Conservation (phyloP, 2,113 vertebrate genomes). For the Phrynocephalus versicolor region DNA sequence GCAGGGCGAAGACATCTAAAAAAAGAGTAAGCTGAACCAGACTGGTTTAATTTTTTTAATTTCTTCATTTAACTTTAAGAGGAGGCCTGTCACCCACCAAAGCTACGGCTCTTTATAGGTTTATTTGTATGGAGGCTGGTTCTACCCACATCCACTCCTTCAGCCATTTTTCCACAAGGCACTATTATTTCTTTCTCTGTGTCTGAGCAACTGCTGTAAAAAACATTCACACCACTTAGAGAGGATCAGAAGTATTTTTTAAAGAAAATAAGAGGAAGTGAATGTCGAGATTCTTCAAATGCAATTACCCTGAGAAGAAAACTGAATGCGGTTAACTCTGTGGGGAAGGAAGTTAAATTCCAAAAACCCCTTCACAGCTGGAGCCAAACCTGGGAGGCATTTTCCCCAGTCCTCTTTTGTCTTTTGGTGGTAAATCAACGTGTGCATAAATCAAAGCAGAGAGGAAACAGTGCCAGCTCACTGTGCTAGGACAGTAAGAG, state of each 20-base stretch:
- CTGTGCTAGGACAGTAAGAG: slow-evolving; percentile 22
- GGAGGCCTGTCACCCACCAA: not conserved
- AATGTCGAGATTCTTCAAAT: not conserved
- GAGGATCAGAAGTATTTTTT: not conserved
- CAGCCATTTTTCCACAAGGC: not conserved
- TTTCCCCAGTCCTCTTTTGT: not conserved
- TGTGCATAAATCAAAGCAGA: not conserved
- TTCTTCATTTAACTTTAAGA: not conserved
- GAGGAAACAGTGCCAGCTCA: slow-evolving; percentile 57
- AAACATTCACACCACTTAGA: not conserved
- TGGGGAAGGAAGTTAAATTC: not conserved
- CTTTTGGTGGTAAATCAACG: not conserved
- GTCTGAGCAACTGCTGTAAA: not conserved
- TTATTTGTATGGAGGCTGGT: not conserved
- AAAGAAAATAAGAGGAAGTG: not conserved
- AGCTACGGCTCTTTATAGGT: not conserved
- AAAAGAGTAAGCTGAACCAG: not conserved
- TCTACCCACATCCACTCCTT: not conserved
- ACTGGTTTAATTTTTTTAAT: not conserved
- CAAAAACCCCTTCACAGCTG: not conserved
- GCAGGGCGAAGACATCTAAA: not conserved
- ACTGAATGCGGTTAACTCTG: not conserved
- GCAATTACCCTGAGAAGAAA: not conserved
- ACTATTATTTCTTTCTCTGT: not conserved
- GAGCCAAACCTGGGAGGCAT: not conserved